Evolutionary conservation across 2,888 invertebrate genomes (phyloP).

Genomic region (Chrysolina haemoptera): DNA sequence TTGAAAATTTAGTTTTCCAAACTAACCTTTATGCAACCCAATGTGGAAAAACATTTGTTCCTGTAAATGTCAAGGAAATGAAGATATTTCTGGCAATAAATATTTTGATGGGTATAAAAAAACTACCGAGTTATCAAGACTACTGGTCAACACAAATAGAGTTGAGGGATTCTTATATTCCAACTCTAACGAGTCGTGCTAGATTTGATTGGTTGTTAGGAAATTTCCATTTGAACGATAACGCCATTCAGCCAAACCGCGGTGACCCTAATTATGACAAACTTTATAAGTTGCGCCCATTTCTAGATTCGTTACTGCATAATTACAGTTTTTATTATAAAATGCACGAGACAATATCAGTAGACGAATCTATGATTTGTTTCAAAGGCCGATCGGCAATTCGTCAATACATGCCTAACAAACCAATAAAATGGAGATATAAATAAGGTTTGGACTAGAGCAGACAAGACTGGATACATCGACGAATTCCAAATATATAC

Average conservation of each 20-base stretch:
- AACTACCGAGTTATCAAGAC: not conserved
- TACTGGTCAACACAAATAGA: not conserved
- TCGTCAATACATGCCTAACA: not conserved
- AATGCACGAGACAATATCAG: no score
- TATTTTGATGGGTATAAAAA: not conserved
- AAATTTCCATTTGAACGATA: not conserved
- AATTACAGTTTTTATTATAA: no score
- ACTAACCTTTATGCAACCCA: not conserved
- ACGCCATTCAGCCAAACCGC: not conserved
- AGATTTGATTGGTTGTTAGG: no score
- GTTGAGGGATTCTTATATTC: not conserved
- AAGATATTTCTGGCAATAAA: conserved; percentile 6
- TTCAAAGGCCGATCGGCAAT: not conserved
- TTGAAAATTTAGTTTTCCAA: not conserved
- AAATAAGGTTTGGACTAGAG: not conserved
- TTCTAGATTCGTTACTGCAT: no score
- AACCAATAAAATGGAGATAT: not conserved
- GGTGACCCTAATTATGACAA: not conserved
- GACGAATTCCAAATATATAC: not conserved
- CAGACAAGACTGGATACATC: not conserved
- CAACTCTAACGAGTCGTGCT: no score
- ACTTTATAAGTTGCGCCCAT: not conserved
- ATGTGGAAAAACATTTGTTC: not conserved
- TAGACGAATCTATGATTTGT: not conserved
- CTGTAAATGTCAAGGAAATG: not conserved